Base-by-base conservation (phyloP, 2,797 vertebrate genomes). In the Acrocephalus scirpaceus region DNA sequence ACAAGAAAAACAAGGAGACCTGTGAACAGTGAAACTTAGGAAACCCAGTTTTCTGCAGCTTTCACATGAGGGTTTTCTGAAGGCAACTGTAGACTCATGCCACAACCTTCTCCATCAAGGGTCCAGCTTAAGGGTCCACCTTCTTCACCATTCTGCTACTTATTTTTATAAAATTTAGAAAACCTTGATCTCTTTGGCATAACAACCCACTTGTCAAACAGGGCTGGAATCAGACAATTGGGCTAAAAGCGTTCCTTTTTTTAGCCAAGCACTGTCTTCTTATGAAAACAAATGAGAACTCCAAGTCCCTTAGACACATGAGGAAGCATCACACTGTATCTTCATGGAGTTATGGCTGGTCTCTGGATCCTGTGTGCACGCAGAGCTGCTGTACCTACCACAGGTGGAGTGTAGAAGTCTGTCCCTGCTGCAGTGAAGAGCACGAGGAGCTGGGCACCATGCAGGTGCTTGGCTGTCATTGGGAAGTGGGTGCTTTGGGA, bases 391-490 rank as follows among this genome's bases (percentile, higher is more conserved):
- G 61, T 4, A 38, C 8, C 1, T 10, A 4, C 3, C 0, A 9
- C 0, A 54, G 34, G 48, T 0, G 34, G 18, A 29, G 32, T 0
- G 7, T 2, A 16, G 16, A 32, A 42, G 8, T 10, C 19, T 3
- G 45, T 32, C n/a, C 53, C 11, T 1, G 0, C 36, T 11, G n/a
- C 75, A 38, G 32, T 5, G 34, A 71, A 14, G 71, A 29, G 58
- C n/a, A 18, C 3, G 30, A 42, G 72, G 45, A 44, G 51, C 61
- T 7, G 51, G 56, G 56, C 65, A 61, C 40, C 47, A 3, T 2
- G 2, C 2, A 7, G 4, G 19, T 27, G 34, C 17, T 81, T 30
- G 34, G 44, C 7, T 64, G 15, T 44, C 60, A 2, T 0, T 20
- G 36, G 34, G 23, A 86, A 42, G 2, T 2, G 40, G 18, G 30